Evolutionary conservation across 2,797 vertebrate species (phyloP).

Genomic region (Hephaestus fuliginosus): DNA sequence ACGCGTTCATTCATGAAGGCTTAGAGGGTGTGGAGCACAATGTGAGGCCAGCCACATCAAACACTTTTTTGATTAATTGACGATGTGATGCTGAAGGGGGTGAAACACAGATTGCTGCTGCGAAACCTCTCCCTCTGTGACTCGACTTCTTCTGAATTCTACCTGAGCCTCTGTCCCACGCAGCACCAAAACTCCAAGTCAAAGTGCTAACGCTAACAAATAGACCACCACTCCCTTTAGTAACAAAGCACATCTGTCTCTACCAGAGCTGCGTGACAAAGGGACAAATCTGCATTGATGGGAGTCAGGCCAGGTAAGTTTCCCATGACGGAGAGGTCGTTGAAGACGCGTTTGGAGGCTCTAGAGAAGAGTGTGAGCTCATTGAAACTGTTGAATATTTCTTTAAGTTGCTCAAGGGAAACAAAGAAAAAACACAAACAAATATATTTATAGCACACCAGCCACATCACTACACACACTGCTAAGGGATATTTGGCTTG

Average conservation of each 20-base stretch:
- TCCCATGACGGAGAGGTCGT: conserved; percentile 59
- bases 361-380: conserved; percentile 31
- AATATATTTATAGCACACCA: not conserved
- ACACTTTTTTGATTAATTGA: conserved; percentile 69
- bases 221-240: conserved; percentile 67
- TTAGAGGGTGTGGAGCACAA: conserved; percentile 72
- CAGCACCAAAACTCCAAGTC: conserved; percentile 38
- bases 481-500: not conserved
- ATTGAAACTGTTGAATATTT: conserved; percentile 26
- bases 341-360: conserved; percentile 50
- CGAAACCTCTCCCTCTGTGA: conserved; percentile 36
- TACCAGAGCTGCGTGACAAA: conserved; percentile 52
- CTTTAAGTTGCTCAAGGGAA: not conserved
- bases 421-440: not conserved
- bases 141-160: conserved; percentile 36
- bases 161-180: conserved; percentile 52
- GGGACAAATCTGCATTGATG: conserved; percentile 49
- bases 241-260: conserved; percentile 69
- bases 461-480: not conserved
- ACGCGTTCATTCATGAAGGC: conserved; percentile 71
- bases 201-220: conserved; percentile 54
- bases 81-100: conserved; percentile 42
- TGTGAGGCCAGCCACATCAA: conserved; percentile 73
- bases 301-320: conserved; percentile 52
- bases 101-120: conserved; percentile 33